phyloP scores from a whole-genome alignment of 2,797 vertebrate species.

The Gymnothorax reevesii region DNA sequence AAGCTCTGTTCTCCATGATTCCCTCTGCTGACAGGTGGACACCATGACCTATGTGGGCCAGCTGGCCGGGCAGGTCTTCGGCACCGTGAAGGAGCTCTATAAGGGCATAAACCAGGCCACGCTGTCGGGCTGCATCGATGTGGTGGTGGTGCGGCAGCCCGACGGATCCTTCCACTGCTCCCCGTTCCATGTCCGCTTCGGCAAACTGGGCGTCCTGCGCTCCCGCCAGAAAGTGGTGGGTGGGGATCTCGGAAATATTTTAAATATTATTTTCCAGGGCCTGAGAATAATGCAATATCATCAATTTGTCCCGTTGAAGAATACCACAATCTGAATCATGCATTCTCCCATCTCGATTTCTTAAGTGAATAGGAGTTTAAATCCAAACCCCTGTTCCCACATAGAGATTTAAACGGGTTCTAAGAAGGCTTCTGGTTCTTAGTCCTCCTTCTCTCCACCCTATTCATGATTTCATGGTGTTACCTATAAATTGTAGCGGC shows the following conservation, averaged over 20 bases:
- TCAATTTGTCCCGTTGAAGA: too few species aligned
- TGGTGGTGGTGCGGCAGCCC: conserved; percentile 90
- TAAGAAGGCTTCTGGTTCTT: too few species aligned
- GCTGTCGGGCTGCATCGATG: conserved; percentile 94
- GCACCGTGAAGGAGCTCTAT: conserved; percentile 95
- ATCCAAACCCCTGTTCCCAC: too few species aligned
- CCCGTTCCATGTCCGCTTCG: conserved; percentile 95
- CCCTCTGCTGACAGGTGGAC: conserved; percentile 70
- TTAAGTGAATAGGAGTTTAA: too few species aligned
- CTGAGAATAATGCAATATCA: too few species aligned
- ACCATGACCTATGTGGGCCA: conserved; percentile 99
- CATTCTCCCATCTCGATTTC: too few species aligned
- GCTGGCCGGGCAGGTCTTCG: conserved; percentile 94
- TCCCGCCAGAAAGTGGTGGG: conserved; percentile 98
- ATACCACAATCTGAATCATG: too few species aligned
- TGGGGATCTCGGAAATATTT: conserved; percentile 35
- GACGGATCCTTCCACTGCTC: conserved; percentile 93
- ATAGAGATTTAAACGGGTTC: too few species aligned
- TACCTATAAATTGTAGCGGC: too few species aligned
- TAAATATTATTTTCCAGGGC: too few species aligned
- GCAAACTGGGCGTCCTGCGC: conserved; percentile 93
- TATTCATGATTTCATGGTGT: too few species aligned
- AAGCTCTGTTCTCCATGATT: neutral
- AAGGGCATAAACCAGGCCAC: conserved; percentile 98
- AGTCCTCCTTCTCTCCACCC: too few species aligned